Conservation (phyloP, 2,888 invertebrate species). For the Dynastes hyllus region DNA sequence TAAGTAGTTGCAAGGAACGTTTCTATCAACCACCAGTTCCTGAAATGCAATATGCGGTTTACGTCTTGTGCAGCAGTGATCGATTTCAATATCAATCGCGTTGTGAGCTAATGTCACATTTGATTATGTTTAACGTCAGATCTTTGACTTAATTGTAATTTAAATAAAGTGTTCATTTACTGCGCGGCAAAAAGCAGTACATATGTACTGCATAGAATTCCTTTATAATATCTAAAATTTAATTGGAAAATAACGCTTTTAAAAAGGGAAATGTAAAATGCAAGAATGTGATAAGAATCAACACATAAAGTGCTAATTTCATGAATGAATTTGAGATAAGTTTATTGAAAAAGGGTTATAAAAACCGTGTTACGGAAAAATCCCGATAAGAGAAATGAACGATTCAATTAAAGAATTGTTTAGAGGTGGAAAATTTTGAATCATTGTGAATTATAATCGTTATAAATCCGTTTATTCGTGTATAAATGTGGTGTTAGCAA, state of each 20-base stretch:
- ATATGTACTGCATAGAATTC: no score
- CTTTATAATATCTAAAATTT: not conserved
- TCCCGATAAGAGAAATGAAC: no score
- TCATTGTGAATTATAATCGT: not conserved
- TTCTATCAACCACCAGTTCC: constrained; percentile 34
- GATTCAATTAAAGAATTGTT: no score
- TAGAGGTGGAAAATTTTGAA: not conserved
- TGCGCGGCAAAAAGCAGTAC: no score
- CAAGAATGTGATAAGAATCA: no score
- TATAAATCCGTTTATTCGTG: no score
- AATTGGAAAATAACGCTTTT: no score
- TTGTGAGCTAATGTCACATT: constrained; percentile 23
- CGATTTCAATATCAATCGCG: constrained; percentile 25
- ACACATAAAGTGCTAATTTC: no score
- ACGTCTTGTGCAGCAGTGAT: constrained; percentile 13
- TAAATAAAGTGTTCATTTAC: constrained; percentile 11
- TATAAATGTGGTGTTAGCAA: not conserved
- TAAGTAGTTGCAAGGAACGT: constrained; percentile 34
- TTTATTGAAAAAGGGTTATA: no score
- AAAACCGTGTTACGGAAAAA: no score
- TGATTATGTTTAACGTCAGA: constrained; percentile 9
- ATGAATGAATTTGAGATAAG: no score
- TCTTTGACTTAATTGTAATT: constrained; percentile 19
- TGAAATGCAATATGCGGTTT: constrained; percentile 33
- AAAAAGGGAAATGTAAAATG: not conserved